A percentile compares a stretch with the other conserved stretches of the same genome.
phyloP scores from a whole-genome alignment of 2,797 vertebrate genomes.

The Hylomyscus alleni region DNA sequence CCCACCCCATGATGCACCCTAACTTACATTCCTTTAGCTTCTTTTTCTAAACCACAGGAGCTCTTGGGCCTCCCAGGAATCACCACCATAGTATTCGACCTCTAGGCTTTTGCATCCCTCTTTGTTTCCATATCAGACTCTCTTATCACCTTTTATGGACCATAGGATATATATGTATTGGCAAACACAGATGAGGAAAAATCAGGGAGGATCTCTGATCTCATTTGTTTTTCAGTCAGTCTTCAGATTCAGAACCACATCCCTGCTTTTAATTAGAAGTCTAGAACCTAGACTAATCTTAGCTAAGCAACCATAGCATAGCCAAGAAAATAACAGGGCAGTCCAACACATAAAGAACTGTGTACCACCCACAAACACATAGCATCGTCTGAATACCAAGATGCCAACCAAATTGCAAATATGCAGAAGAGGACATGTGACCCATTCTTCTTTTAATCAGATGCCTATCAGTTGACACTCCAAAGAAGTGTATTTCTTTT shows the following conservation, averaged over 20 bases:
- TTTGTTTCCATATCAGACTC: not conserved
- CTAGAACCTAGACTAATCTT: not conserved
- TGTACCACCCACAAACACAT: not conserved
- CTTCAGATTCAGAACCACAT: not conserved
- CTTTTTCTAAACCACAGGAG: not conserved
- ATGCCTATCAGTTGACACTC: not conserved
- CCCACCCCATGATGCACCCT: fast-evolving
- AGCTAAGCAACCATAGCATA: not conserved
- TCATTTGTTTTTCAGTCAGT: not conserved
- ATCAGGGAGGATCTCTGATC: not conserved
- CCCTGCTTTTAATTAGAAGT: not conserved
- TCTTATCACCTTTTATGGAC: not conserved
- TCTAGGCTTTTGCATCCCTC: not conserved
- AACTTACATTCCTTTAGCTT: not conserved
- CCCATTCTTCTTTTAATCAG: not conserved
- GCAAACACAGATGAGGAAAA: not conserved
- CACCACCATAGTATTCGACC: not conserved
- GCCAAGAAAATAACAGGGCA: not conserved
- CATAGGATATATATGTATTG: not conserved
- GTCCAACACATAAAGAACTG: not conserved
- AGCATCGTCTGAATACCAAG: not conserved
- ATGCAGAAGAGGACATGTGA: not conserved
- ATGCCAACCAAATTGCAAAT: not conserved
- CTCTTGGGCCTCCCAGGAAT: not conserved
- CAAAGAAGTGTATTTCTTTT: not conserved